These are phyloP conservation scores for Dreissena rostriformis DNA, from an alignment of 1,140 invertebrate genomes.

Conservation along the genomic window DNA sequence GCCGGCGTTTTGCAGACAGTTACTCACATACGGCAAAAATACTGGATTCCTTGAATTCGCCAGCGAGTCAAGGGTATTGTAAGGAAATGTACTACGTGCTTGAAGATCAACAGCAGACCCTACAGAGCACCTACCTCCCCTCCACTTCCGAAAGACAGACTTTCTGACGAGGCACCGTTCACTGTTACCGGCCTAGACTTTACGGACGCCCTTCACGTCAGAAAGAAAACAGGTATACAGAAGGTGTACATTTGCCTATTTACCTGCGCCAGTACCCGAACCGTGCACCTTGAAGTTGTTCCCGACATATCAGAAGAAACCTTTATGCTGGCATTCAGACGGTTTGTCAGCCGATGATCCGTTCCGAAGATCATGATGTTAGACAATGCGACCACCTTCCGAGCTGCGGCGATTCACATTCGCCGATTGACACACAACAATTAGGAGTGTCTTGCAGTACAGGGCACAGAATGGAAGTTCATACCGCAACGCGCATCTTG, in stretches of 20 bases:
- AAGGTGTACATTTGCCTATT: slow-evolving; percentile 10
- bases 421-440: no score
- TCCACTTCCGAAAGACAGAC: slow-evolving; percentile 39
- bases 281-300: slow-evolving; percentile 31
- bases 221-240: neutral
- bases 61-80: no score
- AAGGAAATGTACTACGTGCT: slow-evolving; percentile 12
- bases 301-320: neutral
- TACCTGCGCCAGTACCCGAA: slow-evolving; percentile 23
- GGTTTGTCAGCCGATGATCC: slow-evolving; percentile 34
- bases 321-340: slow-evolving; percentile 26
- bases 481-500: slow-evolving; percentile 10
- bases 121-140: slow-evolving; percentile 26
- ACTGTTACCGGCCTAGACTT: slow-evolving; percentile 45
- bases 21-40: slow-evolving; percentile 21
- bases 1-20: neutral
- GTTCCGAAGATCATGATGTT: slow-evolving; percentile 40
- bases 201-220: slow-evolving; percentile 47
- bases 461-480: neutral
- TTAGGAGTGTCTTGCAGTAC: no score
- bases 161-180: slow-evolving; percentile 32
- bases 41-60: slow-evolving; percentile 6
- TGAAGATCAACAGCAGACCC: slow-evolving; percentile 16
- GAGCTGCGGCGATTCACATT: neutral
- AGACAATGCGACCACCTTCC: slow-evolving; percentile 45